phyloP scores from a whole-genome alignment of 2,888 invertebrate species.

The Hyposoter dolosus region DNA sequence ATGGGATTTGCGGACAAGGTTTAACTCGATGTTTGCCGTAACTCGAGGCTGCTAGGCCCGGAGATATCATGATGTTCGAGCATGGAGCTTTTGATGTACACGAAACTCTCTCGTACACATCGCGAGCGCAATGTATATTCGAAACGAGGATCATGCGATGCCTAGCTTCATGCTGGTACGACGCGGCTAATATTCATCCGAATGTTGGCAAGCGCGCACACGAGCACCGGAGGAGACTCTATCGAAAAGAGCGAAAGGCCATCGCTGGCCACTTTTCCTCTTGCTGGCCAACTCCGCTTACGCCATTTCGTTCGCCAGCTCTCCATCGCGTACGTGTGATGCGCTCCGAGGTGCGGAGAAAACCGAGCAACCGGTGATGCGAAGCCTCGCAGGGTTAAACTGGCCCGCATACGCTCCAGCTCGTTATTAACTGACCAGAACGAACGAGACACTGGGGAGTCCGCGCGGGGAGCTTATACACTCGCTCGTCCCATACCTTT shows the following conservation, averaged over 20 bases:
- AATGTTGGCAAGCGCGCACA: not conserved
- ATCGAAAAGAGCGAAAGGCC: not conserved
- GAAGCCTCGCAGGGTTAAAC: constrained; percentile 40
- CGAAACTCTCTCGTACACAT: constrained; percentile 42
- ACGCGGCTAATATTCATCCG: constrained; percentile 42
- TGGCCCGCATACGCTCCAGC: constrained; percentile 55
- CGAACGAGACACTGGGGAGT: constrained; percentile 84
- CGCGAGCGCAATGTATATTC: not conserved
- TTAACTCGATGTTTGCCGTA: constrained; percentile 82
- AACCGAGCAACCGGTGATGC: constrained; percentile 14
- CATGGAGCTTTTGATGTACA: constrained; percentile 38
- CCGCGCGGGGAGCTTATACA: constrained; percentile 14
- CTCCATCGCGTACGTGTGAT: too few species aligned
- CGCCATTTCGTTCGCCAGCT: constrained; percentile 14
- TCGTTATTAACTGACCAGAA: constrained; percentile 83
- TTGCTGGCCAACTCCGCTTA: not conserved
- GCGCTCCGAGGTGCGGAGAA: constrained; percentile 18
- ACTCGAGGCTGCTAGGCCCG: constrained; percentile 45
- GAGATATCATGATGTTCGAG: constrained; percentile 31
- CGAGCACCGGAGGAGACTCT: not conserved
- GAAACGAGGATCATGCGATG: constrained; percentile 6
- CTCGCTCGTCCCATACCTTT: not conserved
- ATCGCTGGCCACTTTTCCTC: not conserved
- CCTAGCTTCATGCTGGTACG: constrained; percentile 50
- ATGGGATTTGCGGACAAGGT: constrained; percentile 61